Evolutionary conservation across 1,140 invertebrate species (phyloP), one percentile per base, ranked within the genome.

Genomic region (Meloidogyne hapla): DNA sequence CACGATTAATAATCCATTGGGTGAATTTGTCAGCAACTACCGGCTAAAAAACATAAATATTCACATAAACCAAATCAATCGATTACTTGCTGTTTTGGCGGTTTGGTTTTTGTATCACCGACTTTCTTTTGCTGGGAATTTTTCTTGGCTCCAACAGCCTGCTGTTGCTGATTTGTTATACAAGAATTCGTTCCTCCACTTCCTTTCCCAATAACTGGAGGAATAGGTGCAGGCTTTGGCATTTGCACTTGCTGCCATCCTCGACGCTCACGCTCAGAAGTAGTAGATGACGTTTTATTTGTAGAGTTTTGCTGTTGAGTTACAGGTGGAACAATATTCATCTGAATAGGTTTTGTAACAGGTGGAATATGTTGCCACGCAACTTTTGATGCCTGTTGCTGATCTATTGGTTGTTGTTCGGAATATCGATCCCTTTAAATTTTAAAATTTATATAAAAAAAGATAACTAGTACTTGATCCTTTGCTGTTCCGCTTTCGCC

Each of bases 1-100:
- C 76, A n/a, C 77, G 25, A 40, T 82, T 61, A 48, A 79, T 82
- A 56, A 79, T 42, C 80, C 80, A 81, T 26, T 33, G 48, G 10
- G 69, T 73, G 18, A 81, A 81, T 69, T 66, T 62, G 26, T 79
- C 77, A 15, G 68, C 71, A 1, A 61, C 25, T 15, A n/a, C 2
- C 8, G 25, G 40, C 61, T 45, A 28, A 45, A 73, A n/a, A 42
- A 25, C 13, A 69, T 4, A 33, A 8, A 38, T 18, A 42, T 69
- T 45, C 18, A 25, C 25, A 12, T 13, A 23, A 15, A 33, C 2
- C 26, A 18, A n/a, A 28, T 2, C 21, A 25, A 33, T 15, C 15
- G 15, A 69, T 18, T 33, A 33, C 28, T 15, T 69, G 48, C n/a
- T 56, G 23, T 12, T 26, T 69, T 69, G 23, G 18, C 3, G 56